These are phyloP conservation scores for Enteromius paludinosus DNA, from an alignment of 2,797 vertebrate species.

Conservation along the genomic window DNA sequence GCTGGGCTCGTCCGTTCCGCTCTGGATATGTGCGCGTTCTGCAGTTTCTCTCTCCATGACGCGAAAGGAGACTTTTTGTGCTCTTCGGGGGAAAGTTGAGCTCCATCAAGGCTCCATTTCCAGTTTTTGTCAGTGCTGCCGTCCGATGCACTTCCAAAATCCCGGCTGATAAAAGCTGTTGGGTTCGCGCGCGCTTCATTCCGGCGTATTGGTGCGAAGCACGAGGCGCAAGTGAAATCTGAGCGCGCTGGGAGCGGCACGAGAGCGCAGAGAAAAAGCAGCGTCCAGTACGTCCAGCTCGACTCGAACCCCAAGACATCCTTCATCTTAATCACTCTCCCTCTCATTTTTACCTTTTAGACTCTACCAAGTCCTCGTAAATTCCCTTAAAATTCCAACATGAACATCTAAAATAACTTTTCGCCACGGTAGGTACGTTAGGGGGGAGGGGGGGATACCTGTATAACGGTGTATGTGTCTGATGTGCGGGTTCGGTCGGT, in stretches of 20 bases:
- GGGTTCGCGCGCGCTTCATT: slow-evolving; percentile 19
- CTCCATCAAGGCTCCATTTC: slow-evolving; percentile 4
- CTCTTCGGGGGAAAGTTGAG: slow-evolving; percentile 26
- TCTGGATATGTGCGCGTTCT: not conserved
- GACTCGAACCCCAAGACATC: slow-evolving; percentile 16
- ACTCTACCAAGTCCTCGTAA: slow-evolving; percentile 13
- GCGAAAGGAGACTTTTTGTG: not conserved
- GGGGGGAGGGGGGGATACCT: slow-evolving; percentile 30
- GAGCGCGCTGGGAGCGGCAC: slow-evolving; percentile 57
- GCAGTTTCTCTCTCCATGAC: not conserved
- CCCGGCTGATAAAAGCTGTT: not conserved
- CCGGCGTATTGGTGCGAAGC: slow-evolving; percentile 42
- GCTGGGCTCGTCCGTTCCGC: not conserved
- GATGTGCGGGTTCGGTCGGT: slow-evolving; percentile 43
- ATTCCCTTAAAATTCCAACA: slow-evolving; percentile 27
- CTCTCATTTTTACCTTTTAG: not conserved
- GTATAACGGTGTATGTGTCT: not conserved
- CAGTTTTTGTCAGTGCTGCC: slow-evolving; percentile 6
- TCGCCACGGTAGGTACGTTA: slow-evolving; percentile 9
- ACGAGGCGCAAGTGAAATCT: slow-evolving; percentile 76
- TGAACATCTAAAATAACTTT: slow-evolving; percentile 31
- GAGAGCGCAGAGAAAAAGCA: slow-evolving; percentile 33
- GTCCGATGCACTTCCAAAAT: slow-evolving; percentile 3
- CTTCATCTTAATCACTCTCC: slow-evolving; percentile 17
- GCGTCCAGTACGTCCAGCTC: slow-evolving; percentile 23